Conservation (phyloP, 2,888 invertebrate species). For the Cinara cedri region DNA sequence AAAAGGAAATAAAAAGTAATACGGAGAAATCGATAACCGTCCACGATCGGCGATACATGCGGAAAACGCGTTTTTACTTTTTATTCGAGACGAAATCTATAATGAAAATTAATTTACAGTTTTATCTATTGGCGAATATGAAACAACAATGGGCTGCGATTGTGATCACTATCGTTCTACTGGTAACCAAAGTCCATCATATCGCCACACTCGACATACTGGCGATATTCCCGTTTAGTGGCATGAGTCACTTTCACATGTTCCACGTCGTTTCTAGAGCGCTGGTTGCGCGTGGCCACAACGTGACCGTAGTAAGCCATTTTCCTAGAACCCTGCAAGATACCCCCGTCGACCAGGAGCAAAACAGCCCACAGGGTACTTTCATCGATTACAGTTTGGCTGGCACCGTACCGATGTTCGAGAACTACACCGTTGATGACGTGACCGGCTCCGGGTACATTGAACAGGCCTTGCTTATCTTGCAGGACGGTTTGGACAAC, state of each 20-base stretch:
- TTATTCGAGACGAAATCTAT: too few species aligned
- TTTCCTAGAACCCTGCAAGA: conserved; percentile 24
- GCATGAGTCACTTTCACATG: conserved; percentile 60
- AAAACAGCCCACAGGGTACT: too few species aligned
- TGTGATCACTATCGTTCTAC: not conserved
- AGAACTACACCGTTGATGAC: conserved; percentile 42
- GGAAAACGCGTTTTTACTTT: too few species aligned
- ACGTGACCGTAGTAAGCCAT: conserved; percentile 38
- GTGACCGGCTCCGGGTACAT: conserved; percentile 57
- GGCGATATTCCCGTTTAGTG: conserved; percentile 60
- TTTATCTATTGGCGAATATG: not conserved
- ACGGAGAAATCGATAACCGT: too few species aligned
- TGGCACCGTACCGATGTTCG: conserved; percentile 23
- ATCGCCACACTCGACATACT: conserved; percentile 58
- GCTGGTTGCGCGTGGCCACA: conserved; percentile 8
- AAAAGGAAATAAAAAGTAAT: too few species aligned
- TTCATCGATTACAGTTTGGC: conserved; percentile 32
- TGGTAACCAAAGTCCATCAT: not conserved
- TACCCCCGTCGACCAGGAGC: too few species aligned
- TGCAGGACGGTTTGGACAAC: conserved; percentile 56
- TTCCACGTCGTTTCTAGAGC: conserved; percentile 21
- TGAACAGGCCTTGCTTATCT: conserved; percentile 48
- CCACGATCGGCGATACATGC: too few species aligned
- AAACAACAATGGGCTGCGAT: not conserved
- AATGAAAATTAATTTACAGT: not conserved